Conservation (phyloP, 2,888 invertebrate genomes). For the Bembecia ichneumoniformis region DNA sequence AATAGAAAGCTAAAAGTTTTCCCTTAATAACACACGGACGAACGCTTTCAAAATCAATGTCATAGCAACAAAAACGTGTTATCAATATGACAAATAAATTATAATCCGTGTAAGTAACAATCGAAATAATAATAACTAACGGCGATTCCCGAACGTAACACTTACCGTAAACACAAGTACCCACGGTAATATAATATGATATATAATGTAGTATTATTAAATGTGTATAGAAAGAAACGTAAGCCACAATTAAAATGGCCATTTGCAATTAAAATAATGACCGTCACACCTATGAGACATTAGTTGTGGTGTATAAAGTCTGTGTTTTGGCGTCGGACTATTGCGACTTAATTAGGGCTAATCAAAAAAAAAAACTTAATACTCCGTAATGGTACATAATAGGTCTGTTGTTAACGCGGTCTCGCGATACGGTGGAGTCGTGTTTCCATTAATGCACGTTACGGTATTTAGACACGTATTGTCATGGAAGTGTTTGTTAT, state of each 20-base stretch:
- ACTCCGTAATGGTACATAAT: slow-evolving; percentile 35
- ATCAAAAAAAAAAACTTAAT: slow-evolving; percentile 44
- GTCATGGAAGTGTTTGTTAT: too few relatives aligned
- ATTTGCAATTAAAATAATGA: slow-evolving; percentile 69
- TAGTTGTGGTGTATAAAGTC: slow-evolving; percentile 57
- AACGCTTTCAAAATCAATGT: too few relatives aligned
- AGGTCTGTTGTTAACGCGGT: slow-evolving; percentile 22
- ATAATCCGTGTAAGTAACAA: not conserved
- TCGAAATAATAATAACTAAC: not conserved
- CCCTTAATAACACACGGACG: too few relatives aligned
- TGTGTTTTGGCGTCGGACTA: slow-evolving; percentile 40
- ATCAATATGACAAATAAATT: not conserved
- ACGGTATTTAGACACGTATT: too few relatives aligned
- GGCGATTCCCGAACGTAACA: not conserved
- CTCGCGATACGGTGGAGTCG: slow-evolving; percentile 19
- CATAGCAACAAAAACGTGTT: not conserved
- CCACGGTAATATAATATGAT: slow-evolving; percentile 1
- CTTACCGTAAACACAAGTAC: not conserved
- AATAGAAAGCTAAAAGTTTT: too few relatives aligned
- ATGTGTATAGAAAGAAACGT: slow-evolving; percentile 48
- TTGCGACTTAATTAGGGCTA: slow-evolving; percentile 36
- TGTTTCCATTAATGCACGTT: not conserved
- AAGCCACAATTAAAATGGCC: slow-evolving; percentile 51
- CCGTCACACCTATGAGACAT: slow-evolving; percentile 70
- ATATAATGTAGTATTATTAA: slow-evolving; percentile 17